Conservation (phyloP, 2,797 vertebrate genomes). For the Notamacropus eugenii region DNA sequence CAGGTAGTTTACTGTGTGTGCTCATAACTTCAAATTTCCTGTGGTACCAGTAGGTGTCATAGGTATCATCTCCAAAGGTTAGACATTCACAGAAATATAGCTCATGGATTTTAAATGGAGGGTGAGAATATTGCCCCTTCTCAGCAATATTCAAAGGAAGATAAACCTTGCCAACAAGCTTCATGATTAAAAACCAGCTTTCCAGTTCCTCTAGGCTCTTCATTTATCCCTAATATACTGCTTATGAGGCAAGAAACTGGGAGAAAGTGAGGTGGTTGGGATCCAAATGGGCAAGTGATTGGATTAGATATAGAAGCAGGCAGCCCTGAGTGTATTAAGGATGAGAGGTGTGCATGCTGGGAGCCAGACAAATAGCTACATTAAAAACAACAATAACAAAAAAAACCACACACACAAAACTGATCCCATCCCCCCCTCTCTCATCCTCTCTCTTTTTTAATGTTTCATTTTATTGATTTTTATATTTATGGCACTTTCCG, state of each 20-base stretch:
- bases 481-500: background rate
- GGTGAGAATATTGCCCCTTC: background rate
- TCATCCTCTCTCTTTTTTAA: background rate
- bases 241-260: background rate
- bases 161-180: background rate
- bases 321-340: background rate
- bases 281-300: background rate
- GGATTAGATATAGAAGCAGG: background rate
- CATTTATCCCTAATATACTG: background rate
- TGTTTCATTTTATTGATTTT: background rate
- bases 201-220: background rate
- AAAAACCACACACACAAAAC: too few species aligned
- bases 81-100: background rate
- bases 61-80: background rate
- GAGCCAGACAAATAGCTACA: background rate
- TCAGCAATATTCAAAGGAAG: background rate
- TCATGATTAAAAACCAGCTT: background rate
- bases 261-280: too few species aligned
- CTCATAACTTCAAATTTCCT: background rate
- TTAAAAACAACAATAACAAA: background rate
- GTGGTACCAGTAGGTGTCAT: conserved; percentile 3
- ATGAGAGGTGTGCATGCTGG: background rate
- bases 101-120: background rate
- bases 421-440: background rate
- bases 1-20: background rate